Evolutionary conservation across 1,140 invertebrate genomes (phyloP).

Genomic region (Zaprionus kolodkinae): DNA sequence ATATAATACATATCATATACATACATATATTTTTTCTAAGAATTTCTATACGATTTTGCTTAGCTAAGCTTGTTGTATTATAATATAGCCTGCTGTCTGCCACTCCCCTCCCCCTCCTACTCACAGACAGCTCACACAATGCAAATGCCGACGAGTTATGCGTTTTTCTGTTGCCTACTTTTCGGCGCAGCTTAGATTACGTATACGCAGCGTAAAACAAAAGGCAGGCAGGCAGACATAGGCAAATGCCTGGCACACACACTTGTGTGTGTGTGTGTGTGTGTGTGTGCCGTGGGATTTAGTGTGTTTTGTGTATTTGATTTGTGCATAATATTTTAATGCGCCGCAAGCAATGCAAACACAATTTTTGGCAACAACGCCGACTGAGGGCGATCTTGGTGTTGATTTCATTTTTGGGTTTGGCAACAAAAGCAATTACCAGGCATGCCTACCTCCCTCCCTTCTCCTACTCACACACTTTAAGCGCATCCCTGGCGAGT

Average conservation of each 20-base stretch:
- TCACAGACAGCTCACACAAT: neutral
- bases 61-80: neutral
- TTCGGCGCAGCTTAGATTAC: slow-evolving; percentile 16
- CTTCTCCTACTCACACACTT: neutral
- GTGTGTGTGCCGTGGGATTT: slow-evolving; percentile 48
- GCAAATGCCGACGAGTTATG: neutral
- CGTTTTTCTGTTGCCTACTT: slow-evolving; percentile 24
- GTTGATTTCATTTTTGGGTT: slow-evolving; percentile 76
- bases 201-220: slow-evolving; percentile 20
- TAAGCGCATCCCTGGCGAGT: neutral
- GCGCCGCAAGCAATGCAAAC: slow-evolving; percentile 57
- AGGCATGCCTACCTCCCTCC: no score
- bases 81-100: neutral
- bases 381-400: slow-evolving; percentile 36
- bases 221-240: neutral
- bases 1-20: no score
- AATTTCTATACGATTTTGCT: neutral
- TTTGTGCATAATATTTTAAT: slow-evolving; percentile 76
- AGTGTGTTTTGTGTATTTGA: slow-evolving; percentile 65
- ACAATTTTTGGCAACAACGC: slow-evolving; percentile 58
- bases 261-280: neutral
- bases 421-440: slow-evolving; percentile 75
- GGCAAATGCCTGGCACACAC: neutral
- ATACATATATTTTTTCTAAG: no score
- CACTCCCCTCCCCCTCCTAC: neutral